Conservation (phyloP, 2,113 vertebrate species). For the Macrotis lagotis region DNA sequence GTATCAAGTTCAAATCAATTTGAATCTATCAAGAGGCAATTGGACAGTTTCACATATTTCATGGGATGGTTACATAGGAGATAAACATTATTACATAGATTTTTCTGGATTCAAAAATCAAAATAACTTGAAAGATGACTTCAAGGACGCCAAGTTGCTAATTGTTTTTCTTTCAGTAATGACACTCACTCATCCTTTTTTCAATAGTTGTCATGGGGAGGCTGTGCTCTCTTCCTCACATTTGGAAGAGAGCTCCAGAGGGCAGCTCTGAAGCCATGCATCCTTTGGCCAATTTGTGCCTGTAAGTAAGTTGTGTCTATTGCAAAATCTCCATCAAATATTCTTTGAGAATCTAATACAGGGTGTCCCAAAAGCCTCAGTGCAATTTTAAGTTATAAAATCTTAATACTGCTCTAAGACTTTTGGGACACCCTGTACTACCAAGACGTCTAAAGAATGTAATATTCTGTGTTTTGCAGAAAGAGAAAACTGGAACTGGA, state of each 20-base stretch:
- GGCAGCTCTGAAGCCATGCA: not conserved
- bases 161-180: slow-evolving; percentile 36
- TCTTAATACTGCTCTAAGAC: slow-evolving; percentile 2
- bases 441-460: not conserved
- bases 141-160: slow-evolving; percentile 37
- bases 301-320: slow-evolving; percentile 36
- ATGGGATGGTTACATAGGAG: not conserved
- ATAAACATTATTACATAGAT: not conserved
- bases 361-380: slow-evolving; percentile 1
- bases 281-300: slow-evolving; percentile 15
- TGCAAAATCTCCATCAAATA: slow-evolving; percentile 47
- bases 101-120: slow-evolving; percentile 41
- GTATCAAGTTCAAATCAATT: slow-evolving; percentile 28
- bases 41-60: not conserved
- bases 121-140: not conserved
- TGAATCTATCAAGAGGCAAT: not conserved
- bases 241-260: not conserved
- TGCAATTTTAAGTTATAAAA: not conserved
- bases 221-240: slow-evolving; percentile 21
- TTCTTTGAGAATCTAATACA: slow-evolving; percentile 28
- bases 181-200: not conserved
- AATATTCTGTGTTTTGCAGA: not conserved
- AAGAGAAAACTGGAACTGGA: not conserved
- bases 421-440: slow-evolving; percentile 1
- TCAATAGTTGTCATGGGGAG: not conserved